A percentile compares a stretch with the other conserved stretches of the same genome.
Evolutionary conservation across 2,888 invertebrate genomes (phyloP).

Genomic region (Thereva unica): DNA sequence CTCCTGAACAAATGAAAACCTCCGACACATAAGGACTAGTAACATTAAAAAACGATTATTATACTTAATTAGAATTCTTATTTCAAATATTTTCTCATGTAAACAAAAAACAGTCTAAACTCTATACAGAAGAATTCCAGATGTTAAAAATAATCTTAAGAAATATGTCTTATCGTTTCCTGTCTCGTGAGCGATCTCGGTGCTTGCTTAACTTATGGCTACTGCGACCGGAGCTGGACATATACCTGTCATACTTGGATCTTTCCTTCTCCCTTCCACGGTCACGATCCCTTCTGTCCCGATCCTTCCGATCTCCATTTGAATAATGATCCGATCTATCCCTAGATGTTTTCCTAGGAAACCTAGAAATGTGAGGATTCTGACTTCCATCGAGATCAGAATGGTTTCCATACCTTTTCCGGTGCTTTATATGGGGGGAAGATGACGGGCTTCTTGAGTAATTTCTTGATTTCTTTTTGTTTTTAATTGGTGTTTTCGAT

Average conservation of each 20-base stretch:
- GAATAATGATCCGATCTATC: constrained; percentile 52
- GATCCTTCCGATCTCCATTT: constrained; percentile 49
- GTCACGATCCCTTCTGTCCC: constrained; percentile 44
- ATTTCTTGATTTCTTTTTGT: constrained; percentile 55
- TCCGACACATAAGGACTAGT: too few relatives aligned
- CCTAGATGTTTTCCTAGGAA: constrained; percentile 46
- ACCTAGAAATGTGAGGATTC: neutral
- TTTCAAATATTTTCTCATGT: too few relatives aligned
- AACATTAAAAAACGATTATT: too few relatives aligned
- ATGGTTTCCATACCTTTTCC: constrained; percentile 50
- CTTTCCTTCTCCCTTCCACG: constrained; percentile 39
- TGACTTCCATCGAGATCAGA: neutral
- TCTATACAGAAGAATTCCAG: too few relatives aligned
- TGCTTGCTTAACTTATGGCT: constrained; percentile 50
- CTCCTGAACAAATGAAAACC: too few relatives aligned
- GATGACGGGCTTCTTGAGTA: constrained; percentile 54
- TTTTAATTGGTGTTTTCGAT: constrained; percentile 48
- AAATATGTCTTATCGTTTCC: constrained; percentile 50
- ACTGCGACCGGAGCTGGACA: constrained; percentile 48
- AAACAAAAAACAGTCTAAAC: too few relatives aligned
- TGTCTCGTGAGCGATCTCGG: constrained; percentile 53
- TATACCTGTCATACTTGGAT: constrained; percentile 52
- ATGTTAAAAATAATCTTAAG: too few relatives aligned
- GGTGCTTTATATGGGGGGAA: constrained; percentile 56
- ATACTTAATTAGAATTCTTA: too few relatives aligned